Percentiles rank a stretch among this genome's conserved stretches.
phyloP scores from a whole-genome alignment of 53 echinoderm and acorn worm species.

The Glandiceps talaboti region DNA sequence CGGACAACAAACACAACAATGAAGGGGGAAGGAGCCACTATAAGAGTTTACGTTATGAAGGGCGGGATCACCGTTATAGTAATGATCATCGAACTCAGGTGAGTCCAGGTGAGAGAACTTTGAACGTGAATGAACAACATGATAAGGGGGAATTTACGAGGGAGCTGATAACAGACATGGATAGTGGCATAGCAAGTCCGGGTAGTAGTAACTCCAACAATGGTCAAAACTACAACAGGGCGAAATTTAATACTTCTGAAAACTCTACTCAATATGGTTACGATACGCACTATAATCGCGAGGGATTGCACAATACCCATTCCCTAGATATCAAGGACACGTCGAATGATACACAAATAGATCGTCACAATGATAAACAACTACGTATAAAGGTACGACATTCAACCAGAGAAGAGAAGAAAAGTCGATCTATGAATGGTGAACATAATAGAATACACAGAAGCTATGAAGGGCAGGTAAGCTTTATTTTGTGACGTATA shows the following conservation, averaged over 20 bases:
- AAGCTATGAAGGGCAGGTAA: no score
- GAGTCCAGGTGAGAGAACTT: background rate
- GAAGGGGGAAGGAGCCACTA: no score
- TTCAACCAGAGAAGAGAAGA: no score
- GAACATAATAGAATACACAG: no score
- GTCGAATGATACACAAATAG: background rate
- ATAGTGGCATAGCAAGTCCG: background rate
- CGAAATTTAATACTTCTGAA: background rate
- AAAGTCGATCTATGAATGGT: no score
- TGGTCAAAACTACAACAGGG: background rate
- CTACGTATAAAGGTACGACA: no score
- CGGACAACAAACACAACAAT: no score
- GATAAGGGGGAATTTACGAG: no score
- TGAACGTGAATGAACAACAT: background rate
- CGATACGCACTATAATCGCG: background rate
- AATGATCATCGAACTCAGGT: no score
- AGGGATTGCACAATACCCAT: background rate
- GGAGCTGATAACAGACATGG: background rate
- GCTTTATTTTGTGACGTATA: no score
- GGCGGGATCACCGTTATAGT: no score
- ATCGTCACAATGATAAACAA: background rate
- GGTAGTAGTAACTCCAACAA: background rate
- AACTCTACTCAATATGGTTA: background rate
- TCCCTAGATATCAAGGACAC: background rate
- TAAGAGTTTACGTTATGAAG: no score